Base-by-base conservation (phyloP, 2,797 vertebrate genomes). In the Siniperca undulata region DNA sequence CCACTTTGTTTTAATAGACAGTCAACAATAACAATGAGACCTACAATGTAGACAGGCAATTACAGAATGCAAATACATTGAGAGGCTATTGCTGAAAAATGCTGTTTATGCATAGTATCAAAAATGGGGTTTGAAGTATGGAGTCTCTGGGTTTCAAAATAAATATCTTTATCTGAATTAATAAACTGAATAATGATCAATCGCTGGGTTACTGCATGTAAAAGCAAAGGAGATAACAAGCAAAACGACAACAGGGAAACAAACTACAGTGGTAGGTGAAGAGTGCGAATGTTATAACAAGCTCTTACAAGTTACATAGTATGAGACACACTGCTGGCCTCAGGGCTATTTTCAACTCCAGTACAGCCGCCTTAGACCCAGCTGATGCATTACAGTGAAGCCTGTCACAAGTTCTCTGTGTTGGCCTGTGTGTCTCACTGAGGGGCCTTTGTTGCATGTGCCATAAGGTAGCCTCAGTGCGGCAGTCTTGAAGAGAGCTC, bases 401-500 rank as follows among this genome's bases (percentile, higher is more conserved):
- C 83, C 83, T 92, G 92, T 93, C 90, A 90, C 14, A 48, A 59
- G 74, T 66, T 74, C 80, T 62, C 61, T 68, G 68, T 58, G 62
- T 76, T 80, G 84, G 78, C 73, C 77, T 77, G 46, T 80, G 84
- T 87, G 77, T 90, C 80, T 86, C 86, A 82, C 82, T 87, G 83
- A 86, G 79, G 79, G 70, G 61, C 55, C 81, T 91, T 90, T 90
- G 92, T 85, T 93, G 82, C 83, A 82, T 86, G 81, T 87, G 86
- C 77, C 84, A 88, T 77, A 78, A 88, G 70, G 70, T 82, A 81
- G 88, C 82, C 81, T 88, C 80, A 42, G 74, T 38, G 75, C 30
- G 0, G 80, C 67, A 74, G 67, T 82, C 61, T 80, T 52, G 65
- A 87, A 84, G 77, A 88, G 76, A 88, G 59, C 85, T 80, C 88